A percentile compares a stretch with the other conserved stretches of the same genome.
Evolutionary conservation across 1,140 invertebrate genomes (phyloP).

Genomic region (Drosophila biarmipes): DNA sequence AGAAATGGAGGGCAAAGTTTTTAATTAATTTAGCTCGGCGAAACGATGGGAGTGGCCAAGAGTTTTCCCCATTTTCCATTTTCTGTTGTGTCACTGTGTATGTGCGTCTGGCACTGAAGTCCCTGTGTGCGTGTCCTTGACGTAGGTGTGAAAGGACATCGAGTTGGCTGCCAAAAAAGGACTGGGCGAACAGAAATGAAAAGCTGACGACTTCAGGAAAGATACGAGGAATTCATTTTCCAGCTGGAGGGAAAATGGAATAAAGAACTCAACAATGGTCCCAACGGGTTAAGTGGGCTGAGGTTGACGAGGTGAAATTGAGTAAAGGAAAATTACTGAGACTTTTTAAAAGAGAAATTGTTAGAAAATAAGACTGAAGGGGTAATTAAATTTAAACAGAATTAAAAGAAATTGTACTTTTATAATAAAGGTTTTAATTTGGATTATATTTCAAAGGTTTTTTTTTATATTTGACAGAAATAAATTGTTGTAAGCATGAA

Average conservation of each 20-base stretch:
- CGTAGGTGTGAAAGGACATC: conserved; percentile 56
- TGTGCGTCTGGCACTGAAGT: not conserved
- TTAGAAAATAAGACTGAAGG: too few relatives aligned
- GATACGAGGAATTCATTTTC: conserved; percentile 3
- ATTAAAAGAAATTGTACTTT: too few relatives aligned
- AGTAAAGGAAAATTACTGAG: not conserved
- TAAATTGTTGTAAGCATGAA: too few relatives aligned
- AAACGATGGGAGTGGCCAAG: conserved; percentile 16
- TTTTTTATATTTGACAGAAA: too few relatives aligned
- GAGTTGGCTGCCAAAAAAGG: conserved; percentile 62
- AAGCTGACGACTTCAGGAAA: conserved; percentile 7
- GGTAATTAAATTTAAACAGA: too few relatives aligned
- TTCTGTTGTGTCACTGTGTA: not conserved
- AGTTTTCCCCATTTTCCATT: conserved; percentile 15
- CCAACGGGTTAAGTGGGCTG: conserved; percentile 5
- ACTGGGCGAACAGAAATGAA: conserved; percentile 58
- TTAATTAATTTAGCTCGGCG: conserved; percentile 67
- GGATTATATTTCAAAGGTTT: too few relatives aligned
- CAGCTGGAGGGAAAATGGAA: not conserved
- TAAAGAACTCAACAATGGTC: conserved; percentile 6
- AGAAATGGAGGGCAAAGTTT: conserved; percentile 44
- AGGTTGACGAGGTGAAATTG: not conserved
- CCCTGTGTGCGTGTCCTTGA: conserved; percentile 39
- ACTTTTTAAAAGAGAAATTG: too few relatives aligned
- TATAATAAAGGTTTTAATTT: not conserved